Percentiles rank a stretch among this genome's conserved stretches.
Conservation (phyloP, 2,113 vertebrate species). For the Amblyornis subalaris region DNA sequence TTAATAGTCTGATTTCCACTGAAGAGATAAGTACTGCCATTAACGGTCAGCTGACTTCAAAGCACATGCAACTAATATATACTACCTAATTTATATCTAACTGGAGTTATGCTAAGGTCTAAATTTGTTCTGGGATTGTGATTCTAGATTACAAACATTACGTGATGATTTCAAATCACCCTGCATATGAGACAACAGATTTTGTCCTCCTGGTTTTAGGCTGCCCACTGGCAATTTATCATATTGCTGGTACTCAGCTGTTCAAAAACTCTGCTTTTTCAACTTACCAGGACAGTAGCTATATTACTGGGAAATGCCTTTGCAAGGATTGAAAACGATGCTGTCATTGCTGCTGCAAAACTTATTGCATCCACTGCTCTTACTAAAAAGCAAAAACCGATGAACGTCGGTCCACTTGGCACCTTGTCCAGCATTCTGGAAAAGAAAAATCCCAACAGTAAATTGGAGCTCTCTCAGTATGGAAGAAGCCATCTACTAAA, state of each 20-base stretch:
- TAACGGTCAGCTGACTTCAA: neutral
- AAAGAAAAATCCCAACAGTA: neutral
- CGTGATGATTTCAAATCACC: neutral
- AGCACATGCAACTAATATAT: neutral
- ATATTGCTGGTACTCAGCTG: neutral
- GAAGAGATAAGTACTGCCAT: neutral
- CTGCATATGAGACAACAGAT: neutral
- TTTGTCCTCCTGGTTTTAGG: neutral
- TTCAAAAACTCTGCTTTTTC: neutral
- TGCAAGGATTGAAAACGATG: constrained; percentile 84
- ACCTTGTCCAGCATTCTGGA: constrained; percentile 83
- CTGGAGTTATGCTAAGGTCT: neutral
- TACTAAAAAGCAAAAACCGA: constrained; percentile 85
- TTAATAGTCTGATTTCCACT: neutral
- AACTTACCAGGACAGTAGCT: constrained; percentile 90
- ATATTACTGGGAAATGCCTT: constrained; percentile 89
- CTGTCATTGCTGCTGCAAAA: constrained; percentile 84
- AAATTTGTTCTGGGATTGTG: neutral
- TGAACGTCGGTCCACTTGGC: constrained; percentile 77
- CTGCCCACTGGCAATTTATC: neutral
- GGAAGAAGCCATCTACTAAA: neutral
- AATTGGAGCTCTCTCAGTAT: neutral
- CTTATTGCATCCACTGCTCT: constrained; percentile 85
- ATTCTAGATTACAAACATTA: neutral
- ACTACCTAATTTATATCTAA: neutral